These are phyloP conservation scores for Endotricha flammealis DNA, from an alignment of 2,888 invertebrate species.

Conservation along the genomic window DNA sequence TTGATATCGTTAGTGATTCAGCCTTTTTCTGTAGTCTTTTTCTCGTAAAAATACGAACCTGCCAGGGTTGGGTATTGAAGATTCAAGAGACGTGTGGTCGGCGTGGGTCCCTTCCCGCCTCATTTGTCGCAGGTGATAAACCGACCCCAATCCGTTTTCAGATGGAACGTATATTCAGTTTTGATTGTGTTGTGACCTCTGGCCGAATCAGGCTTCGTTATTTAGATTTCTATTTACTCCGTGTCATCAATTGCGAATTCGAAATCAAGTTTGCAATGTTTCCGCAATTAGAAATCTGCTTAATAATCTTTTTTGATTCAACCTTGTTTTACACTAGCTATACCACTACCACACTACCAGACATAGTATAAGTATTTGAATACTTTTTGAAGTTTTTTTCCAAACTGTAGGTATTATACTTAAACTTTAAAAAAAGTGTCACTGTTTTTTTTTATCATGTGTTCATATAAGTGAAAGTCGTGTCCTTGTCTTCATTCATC, in stretches of 20 bases:
- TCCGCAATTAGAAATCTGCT: too few species aligned
- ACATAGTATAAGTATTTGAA: too few species aligned
- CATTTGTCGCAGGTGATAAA: slow-evolving; percentile 44
- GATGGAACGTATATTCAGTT: slow-evolving; percentile 16
- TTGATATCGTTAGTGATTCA: slow-evolving; percentile 5
- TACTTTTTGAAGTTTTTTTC: too few species aligned
- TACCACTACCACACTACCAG: too few species aligned
- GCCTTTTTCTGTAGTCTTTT: slow-evolving; percentile 2
- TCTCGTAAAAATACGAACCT: slow-evolving; percentile 6
- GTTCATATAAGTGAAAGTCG: too few species aligned
- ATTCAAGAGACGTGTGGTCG: slow-evolving; percentile 31
- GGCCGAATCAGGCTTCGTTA: background rate
- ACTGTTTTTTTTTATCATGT: too few species aligned
- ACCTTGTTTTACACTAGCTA: too few species aligned
- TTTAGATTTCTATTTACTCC: slow-evolving; percentile 5
- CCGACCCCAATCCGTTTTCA: slow-evolving; percentile 28
- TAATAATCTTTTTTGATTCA: too few species aligned
- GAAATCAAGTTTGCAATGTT: background rate
- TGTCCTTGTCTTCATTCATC: too few species aligned
- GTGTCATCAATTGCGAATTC: slow-evolving; percentile 3
- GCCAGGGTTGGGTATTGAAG: slow-evolving; percentile 24
- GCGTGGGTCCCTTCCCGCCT: slow-evolving; percentile 25
- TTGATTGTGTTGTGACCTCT: slow-evolving; percentile 8
- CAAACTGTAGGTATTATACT: too few species aligned
- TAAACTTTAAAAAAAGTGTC: too few species aligned